Conservation (phyloP, 2,113 vertebrate species). For the Semicossyphus pulcher region DNA sequence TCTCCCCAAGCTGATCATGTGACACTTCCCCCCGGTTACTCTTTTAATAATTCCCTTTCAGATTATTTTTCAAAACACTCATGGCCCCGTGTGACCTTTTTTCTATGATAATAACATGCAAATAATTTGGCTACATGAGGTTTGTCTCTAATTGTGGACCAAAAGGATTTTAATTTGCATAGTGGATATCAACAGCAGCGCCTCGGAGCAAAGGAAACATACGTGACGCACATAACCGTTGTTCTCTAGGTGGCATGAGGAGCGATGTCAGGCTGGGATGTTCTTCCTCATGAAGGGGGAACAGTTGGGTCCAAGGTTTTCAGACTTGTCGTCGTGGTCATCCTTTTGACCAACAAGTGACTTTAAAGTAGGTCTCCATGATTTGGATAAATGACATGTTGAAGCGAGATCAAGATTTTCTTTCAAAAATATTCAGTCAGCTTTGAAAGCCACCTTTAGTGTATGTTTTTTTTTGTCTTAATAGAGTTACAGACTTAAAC, state of each 20-base stretch:
- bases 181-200: background rate
- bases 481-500: too few relatives aligned
- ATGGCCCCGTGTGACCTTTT: conserved; percentile 12
- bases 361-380: background rate
- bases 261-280: background rate
- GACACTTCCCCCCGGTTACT: conserved; percentile 19
- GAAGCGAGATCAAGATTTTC: background rate
- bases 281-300: background rate
- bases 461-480: too few relatives aligned
- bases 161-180: background rate
- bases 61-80: conserved; percentile 34
- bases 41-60: conserved; percentile 23
- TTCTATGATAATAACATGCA: conserved; percentile 6
- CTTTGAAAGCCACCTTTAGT: too few relatives aligned
- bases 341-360: background rate
- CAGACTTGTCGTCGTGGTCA: background rate
- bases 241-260: background rate
- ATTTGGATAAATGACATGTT: background rate
- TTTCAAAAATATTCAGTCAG: background rate
- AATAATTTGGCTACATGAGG: background rate
- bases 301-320: background rate
- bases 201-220: background rate
- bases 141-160: background rate
- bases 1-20: conserved; percentile 21
- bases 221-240: background rate